Conservation (phyloP, 2,888 invertebrate genomes). For the Bugula neritina region DNA sequence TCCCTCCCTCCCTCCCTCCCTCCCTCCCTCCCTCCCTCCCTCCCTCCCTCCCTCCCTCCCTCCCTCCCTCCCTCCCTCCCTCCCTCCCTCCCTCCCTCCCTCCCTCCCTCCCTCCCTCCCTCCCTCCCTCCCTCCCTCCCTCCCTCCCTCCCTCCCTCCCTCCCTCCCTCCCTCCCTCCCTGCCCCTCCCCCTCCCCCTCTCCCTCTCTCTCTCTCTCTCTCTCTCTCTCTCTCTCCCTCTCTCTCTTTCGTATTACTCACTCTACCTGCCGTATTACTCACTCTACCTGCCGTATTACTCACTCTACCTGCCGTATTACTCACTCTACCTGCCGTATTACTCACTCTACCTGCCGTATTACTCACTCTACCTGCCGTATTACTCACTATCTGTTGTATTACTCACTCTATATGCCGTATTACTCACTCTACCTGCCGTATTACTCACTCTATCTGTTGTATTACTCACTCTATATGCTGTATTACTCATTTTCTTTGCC, state of each 20-base stretch:
- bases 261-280: neutral
- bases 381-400: too few species aligned
- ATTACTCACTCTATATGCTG: too few species aligned
- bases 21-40: slow-evolving; percentile 26
- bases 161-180: neutral
- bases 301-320: neutral
- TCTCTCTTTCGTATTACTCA: neutral
- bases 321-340: too few species aligned
- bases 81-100: slow-evolving; percentile 24
- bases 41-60: slow-evolving; percentile 26
- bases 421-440: too few species aligned
- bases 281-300: neutral
- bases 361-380: too few species aligned
- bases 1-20: slow-evolving; percentile 26
- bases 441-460: too few species aligned
- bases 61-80: slow-evolving; percentile 9
- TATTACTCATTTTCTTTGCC: too few species aligned
- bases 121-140: neutral
- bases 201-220: slow-evolving; percentile 2
- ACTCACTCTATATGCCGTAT: too few species aligned
- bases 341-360: too few species aligned
- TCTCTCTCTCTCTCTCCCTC: neutral
- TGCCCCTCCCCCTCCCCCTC: neutral
- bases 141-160: neutral
- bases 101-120: slow-evolving; percentile 23